Evolutionary conservation across 2,888 invertebrate species (phyloP).

Genomic region (Chydorus sphaericus): DNA sequence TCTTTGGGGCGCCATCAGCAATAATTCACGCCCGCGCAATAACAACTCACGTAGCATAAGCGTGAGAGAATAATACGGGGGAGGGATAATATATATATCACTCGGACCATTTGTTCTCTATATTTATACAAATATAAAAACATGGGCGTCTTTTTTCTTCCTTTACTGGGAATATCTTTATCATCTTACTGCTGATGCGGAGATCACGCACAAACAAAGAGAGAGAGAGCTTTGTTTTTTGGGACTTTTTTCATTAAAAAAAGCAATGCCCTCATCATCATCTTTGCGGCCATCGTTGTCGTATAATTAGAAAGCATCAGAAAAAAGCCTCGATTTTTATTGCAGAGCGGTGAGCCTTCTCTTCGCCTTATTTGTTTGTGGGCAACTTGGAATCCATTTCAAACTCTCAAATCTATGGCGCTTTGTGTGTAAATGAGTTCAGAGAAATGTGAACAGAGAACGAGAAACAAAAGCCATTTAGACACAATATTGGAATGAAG

Average conservation of each 20-base stretch:
- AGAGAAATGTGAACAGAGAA: no score
- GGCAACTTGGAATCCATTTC: not conserved
- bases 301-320: not conserved
- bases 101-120: not conserved
- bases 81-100: no score
- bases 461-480: no score
- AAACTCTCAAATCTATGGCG: not conserved
- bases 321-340: not conserved
- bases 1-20: not conserved
- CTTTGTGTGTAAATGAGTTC: not conserved
- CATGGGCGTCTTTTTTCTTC: not conserved
- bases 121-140: not conserved
- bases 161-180: no score
- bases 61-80: no score
- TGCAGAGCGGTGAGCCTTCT: not conserved
- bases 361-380: not conserved
- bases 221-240: not conserved
- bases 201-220: no score
- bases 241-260: not conserved
- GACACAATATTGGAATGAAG: no score
- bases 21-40: constrained; percentile 2
- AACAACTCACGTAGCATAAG: no score
- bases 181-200: no score
- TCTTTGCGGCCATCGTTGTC: no score
- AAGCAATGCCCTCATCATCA: no score